phyloP scores from a whole-genome alignment of 2,113 vertebrate species.

The Rousettus leschenaultii region DNA sequence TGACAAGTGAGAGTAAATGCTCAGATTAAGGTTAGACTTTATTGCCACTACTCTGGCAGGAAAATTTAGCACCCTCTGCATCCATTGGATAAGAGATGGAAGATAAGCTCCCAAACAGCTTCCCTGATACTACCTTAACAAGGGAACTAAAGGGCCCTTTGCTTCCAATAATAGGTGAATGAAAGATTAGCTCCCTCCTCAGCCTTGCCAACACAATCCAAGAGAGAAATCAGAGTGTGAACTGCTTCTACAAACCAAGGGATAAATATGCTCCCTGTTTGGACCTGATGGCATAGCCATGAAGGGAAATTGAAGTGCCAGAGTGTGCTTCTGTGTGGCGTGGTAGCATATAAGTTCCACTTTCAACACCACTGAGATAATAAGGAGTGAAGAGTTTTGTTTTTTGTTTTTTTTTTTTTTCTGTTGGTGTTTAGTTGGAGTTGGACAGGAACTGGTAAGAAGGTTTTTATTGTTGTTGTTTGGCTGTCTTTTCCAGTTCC shows the following conservation, averaged over 20 bases:
- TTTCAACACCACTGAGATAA: neutral
- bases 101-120: neutral
- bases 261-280: neutral
- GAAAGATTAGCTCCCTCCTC: neutral
- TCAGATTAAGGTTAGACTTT: neutral
- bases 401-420: too few species aligned
- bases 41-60: neutral
- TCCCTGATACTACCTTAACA: neutral
- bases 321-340: neutral
- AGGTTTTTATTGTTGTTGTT: neutral
- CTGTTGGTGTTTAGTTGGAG: neutral
- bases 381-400: fast-evolving
- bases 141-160: neutral
- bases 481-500: neutral
- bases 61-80: neutral
- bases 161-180: neutral
- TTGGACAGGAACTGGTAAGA: neutral
- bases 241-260: neutral
- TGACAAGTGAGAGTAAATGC: neutral
- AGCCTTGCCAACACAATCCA: neutral
- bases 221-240: neutral
- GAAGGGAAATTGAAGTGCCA: neutral
- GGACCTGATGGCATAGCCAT: neutral
- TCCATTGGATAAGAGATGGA: neutral
- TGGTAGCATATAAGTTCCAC: neutral